Evolutionary conservation across 2,113 vertebrate genomes (phyloP), one percentile per base, ranked within the genome.

Genomic region (Xenus cinereus): DNA sequence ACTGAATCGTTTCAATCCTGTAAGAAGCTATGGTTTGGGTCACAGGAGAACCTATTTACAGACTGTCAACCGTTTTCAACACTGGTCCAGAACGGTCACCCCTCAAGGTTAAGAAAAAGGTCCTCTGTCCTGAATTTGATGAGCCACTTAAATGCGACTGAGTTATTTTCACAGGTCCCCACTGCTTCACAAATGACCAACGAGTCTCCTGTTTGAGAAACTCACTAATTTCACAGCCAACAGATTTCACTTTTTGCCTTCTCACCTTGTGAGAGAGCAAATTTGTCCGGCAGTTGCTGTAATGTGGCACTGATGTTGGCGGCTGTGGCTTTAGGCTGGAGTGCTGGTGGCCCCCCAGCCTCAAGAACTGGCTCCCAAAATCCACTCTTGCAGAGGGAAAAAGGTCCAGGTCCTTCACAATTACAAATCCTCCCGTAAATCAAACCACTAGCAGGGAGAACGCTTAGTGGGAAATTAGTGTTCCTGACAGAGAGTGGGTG

Each of bases 381-480:
- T 82, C 46, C 57, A 73, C 63, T 91, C 33, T 62, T 91, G 68
- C 54, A 76, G 60, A 28, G n/a, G 39, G 73, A 96, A 87, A 92
- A 74, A 50, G 21, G 28, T 77, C 74, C 24, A 69, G 69, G 64
- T 88, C 91, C 81, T 97, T 96, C 94, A 69, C 71, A 96, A 41
- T 20, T 89, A 53, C 74, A 94, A 84, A 76, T 83, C 83, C 83
- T 92, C 37, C 72, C 37, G 59, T 81, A 96, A 97, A 97, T 90
- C 81, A 96, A 90, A 46, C 53, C 67, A 86, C 79, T 84, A 94
- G 64, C 64, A 91, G 80, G 81, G 84, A 91, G 71, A 95, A 60
- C 24, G 14, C 81, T 94, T 97, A 95, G 68, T 87, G 84, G 81
- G 83, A 97, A 97, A 97, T 96, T 89, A 97, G 57, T 53, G 67